Percentiles rank a stretch among this genome's conserved stretches.
These are phyloP conservation scores for Leucophora obtusa DNA, from an alignment of 2,888 invertebrate genomes.

Conservation along the genomic window DNA sequence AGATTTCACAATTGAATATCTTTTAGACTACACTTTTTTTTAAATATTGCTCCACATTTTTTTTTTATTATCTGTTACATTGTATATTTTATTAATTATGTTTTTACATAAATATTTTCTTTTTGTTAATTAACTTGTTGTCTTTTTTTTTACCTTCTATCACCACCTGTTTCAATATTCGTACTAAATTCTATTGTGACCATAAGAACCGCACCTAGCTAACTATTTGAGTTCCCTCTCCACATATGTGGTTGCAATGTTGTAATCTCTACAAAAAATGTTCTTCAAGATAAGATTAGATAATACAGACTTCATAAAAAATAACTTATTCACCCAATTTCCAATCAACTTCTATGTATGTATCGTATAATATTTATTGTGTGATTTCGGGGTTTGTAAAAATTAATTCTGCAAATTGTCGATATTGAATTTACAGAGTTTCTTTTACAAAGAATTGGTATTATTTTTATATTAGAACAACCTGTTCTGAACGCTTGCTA, in stretches of 20 bases:
- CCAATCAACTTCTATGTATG: background rate
- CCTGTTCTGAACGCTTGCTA: background rate
- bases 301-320: conserved; percentile 51
- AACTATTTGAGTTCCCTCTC: background rate
- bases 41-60: background rate
- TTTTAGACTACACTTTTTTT: background rate
- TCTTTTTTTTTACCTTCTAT: conserved; percentile 70
- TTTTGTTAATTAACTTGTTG: conserved; percentile 1
- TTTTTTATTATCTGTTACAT: background rate
- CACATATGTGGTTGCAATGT: conserved; percentile 19
- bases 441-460: background rate
- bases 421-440: background rate
- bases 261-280: conserved; percentile 50
- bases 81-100: background rate
- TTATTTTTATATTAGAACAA: background rate
- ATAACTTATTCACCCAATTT: conserved; percentile 2
- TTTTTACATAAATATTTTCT: conserved; percentile 3
- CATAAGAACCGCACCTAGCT: conserved; percentile 67
- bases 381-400: background rate
- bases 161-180: conserved; percentile 71
- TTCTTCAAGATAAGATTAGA: conserved; percentile 66
- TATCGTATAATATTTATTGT: background rate
- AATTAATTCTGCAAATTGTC: background rate
- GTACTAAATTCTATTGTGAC: conserved; percentile 67
- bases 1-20: background rate